Evolutionary conservation across 1,140 invertebrate species (phyloP).

Genomic region (Drosophila virilis): DNA sequence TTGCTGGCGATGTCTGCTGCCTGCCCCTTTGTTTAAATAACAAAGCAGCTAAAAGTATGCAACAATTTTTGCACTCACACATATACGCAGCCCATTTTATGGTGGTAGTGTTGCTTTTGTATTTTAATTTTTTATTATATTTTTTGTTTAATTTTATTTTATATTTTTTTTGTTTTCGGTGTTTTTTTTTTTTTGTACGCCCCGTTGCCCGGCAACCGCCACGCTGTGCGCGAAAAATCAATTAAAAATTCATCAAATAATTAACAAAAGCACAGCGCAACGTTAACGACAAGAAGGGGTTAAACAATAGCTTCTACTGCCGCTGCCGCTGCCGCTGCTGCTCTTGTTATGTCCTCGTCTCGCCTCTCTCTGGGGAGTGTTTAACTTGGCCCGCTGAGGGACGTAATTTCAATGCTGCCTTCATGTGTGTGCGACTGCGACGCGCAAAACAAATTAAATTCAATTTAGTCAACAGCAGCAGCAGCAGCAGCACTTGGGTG

Average conservation of each 20-base stretch:
- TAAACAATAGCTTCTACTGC: conserved; percentile 68
- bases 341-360: conserved; percentile 7
- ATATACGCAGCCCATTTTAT: conserved; percentile 40
- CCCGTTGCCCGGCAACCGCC: conserved; percentile 37
- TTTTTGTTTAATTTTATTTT: conserved; percentile 49
- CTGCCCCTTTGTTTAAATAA: conserved; percentile 78
- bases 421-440: conserved; percentile 51
- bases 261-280: conserved; percentile 78
- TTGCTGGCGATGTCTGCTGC: conserved; percentile 51
- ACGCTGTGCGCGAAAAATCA: conserved; percentile 83
- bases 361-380: conserved; percentile 67
- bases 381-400: conserved; percentile 70
- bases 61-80: conserved; percentile 52
- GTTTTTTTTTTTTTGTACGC: conserved; percentile 27
- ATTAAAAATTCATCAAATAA: conserved; percentile 84
- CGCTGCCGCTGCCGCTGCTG: conserved; percentile 10
- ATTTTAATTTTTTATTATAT: conserved; percentile 42
- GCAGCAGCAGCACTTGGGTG: neutral
- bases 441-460: conserved; percentile 83
- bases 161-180: conserved; percentile 44
- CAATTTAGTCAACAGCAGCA: conserved; percentile 73
- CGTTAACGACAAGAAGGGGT: conserved; percentile 60
- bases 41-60: conserved; percentile 81
- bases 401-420: conserved; percentile 65
- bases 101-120: conserved; percentile 45